phyloP scores from a whole-genome alignment of 2,113 vertebrate species.

The Microcebus griseorufus region DNA sequence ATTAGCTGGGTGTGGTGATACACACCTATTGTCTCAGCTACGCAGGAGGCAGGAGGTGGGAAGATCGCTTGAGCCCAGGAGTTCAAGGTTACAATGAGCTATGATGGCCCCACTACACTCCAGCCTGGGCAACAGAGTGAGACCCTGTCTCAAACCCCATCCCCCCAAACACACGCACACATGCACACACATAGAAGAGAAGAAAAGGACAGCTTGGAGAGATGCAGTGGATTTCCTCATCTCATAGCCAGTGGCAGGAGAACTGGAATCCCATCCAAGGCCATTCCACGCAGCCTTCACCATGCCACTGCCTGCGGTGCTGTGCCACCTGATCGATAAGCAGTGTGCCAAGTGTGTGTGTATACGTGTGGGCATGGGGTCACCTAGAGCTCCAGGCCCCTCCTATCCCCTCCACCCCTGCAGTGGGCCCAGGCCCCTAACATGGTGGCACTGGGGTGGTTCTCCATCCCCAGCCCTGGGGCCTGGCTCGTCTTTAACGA shows the following conservation, averaged over 20 bases:
- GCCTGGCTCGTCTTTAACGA: background rate
- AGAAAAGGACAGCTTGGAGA: background rate
- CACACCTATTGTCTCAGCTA: no score
- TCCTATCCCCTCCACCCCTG: no score
- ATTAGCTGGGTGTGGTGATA: no score
- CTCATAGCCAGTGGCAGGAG: background rate
- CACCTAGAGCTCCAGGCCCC: rapidly evolving
- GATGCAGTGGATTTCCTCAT: background rate
- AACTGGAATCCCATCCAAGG: background rate
- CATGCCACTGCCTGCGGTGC: rapidly evolving
- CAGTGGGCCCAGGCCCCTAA: background rate
- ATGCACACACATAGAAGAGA: no score
- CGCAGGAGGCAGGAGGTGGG: no score
- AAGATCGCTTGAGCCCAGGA: no score
- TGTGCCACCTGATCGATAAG: no score
- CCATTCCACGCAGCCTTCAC: background rate
- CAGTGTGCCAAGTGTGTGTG: rapidly evolving
- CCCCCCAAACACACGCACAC: no score
- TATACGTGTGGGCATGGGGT: background rate
- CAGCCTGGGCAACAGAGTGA: no score
- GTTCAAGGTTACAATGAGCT: no score
- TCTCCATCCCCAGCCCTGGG: background rate
- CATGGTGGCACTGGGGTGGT: background rate
- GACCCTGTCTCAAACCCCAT: no score
- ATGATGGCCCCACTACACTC: no score